Evolutionary conservation across 2,113 vertebrate species (phyloP).

Genomic region (Psephotus haematonotus): DNA sequence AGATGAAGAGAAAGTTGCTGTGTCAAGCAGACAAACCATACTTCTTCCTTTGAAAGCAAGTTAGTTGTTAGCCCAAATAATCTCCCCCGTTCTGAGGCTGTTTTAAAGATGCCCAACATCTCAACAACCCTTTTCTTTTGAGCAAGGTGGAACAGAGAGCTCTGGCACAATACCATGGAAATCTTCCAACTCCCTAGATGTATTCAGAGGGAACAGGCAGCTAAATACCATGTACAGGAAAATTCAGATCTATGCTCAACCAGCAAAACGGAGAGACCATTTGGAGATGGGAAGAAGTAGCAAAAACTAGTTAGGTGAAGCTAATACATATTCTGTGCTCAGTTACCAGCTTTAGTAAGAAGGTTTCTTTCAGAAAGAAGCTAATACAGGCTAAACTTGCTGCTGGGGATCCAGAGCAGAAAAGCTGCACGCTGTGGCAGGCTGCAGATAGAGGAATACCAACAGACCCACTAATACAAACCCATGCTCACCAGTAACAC

Average conservation of each 20-base stretch:
- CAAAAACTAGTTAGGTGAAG: background rate
- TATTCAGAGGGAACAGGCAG: background rate
- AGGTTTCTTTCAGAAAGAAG: background rate
- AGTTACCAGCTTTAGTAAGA: background rate
- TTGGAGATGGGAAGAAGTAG: background rate
- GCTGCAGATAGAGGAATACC: background rate
- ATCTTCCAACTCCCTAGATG: background rate
- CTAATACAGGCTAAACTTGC: background rate
- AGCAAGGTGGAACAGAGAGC: background rate
- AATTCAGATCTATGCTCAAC: background rate
- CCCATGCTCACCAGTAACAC: background rate
- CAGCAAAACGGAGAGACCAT: background rate
- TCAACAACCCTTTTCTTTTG: background rate
- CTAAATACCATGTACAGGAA: background rate
- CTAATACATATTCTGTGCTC: background rate
- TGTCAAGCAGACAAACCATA: background rate
- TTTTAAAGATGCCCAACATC: background rate
- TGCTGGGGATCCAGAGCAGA: background rate
- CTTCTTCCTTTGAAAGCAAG: background rate
- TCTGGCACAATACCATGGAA: background rate
- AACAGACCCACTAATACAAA: background rate
- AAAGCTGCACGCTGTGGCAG: rapidly evolving
- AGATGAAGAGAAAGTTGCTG: background rate
- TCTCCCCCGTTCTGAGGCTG: background rate
- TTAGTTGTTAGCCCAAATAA: background rate